Evolutionary conservation across 2,113 vertebrate genomes (phyloP), one percentile per base, ranked within the genome.

Genomic region (Podarcis cretensis): DNA sequence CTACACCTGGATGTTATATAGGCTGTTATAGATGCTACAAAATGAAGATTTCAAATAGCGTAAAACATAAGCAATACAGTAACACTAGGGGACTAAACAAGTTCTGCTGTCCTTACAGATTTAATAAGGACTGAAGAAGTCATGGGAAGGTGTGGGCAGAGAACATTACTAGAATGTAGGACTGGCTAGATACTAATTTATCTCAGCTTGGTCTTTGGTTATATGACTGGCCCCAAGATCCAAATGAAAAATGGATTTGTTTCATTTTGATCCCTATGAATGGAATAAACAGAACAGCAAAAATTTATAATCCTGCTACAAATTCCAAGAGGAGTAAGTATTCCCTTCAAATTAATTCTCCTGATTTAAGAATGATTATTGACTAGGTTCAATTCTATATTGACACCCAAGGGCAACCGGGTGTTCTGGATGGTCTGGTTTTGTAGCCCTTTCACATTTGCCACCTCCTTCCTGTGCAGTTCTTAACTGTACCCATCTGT

Each of bases 231-330:
- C 30, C 27, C 30, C 20, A 14, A 68, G 7, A 79, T 65, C 21
- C 18, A 54, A 69, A 57, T 5, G 25, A 32, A 81, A 87, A 84
- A 57, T 13, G 12, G 5, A 27, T 74, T 32, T 21, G 7, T 75
- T 83, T 48, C 73, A 5, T 3, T 76, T 5, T 14, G 89, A 54
- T 43, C 86, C 68, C 68, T 6, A 4, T 30, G 4, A 48, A 73
- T 18, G 92, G 91, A 94, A 68, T 1, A 32, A 84, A 85, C 83
- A 73, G 54, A 90, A 90, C 5, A 32, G n/a, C 4, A 85, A 89
- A 48, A 30, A 0, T 83, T 78, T 88, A 79, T 66, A 65, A 63
- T 71, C 12, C 27, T 3, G 23, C 23, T 43, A 35, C 32, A 27
- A 75, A 59, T 75, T 32, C n/a, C 63, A 20, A 21, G 5, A 25